Evolutionary conservation across 2,113 vertebrate genomes (phyloP).

Genomic region (Mesembrinibis cayennensis): DNA sequence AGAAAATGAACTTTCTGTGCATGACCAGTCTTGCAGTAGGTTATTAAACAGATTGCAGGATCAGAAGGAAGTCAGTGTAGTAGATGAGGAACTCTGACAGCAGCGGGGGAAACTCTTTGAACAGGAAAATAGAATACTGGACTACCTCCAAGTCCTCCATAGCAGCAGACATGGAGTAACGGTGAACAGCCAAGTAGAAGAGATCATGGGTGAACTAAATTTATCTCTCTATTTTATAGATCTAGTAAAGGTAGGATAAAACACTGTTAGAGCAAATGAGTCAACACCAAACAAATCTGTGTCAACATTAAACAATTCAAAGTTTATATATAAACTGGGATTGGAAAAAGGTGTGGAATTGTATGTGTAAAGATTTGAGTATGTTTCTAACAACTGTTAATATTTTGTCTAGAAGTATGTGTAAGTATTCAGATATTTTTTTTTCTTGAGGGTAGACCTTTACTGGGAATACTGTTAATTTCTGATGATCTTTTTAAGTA

Average conservation of each 20-base stretch:
- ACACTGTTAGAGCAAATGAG: background rate
- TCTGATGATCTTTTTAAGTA: background rate
- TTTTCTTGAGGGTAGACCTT: background rate
- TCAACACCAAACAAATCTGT: background rate
- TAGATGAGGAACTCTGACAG: background rate
- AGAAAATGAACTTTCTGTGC: background rate
- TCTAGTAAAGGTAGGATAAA: background rate
- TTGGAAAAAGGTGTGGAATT: background rate
- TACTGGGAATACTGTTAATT: background rate
- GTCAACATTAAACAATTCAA: background rate
- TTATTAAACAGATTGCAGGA: background rate
- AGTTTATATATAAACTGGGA: background rate
- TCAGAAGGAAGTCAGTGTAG: background rate
- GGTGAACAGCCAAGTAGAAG: background rate
- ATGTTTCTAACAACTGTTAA: background rate
- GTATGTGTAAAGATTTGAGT: background rate
- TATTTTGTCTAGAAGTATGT: background rate
- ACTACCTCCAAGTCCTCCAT: background rate
- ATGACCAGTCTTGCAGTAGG: background rate
- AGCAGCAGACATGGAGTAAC: rapidly evolving
- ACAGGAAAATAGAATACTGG: background rate
- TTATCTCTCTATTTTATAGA: background rate
- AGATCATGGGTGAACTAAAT: background rate
- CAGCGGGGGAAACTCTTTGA: background rate
- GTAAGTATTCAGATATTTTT: background rate